Evolutionary conservation across 2,113 vertebrate genomes (phyloP).

Genomic region (Microtus ochrogaster): DNA sequence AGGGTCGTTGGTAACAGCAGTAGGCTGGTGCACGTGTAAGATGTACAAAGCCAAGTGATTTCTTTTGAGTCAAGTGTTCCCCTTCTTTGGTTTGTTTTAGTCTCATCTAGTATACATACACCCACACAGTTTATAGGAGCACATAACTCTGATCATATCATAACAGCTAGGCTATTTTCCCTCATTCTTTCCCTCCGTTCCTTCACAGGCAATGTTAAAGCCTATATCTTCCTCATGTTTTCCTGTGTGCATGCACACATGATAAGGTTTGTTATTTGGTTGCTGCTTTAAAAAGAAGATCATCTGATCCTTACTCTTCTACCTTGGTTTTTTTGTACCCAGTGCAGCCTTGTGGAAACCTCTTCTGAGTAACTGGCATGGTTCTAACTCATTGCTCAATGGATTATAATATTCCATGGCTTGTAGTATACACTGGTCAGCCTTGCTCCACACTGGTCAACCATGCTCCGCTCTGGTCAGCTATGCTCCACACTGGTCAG

Average conservation of each 20-base stretch:
- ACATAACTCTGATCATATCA: not conserved
- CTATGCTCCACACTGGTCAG: no score
- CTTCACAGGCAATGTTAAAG: not conserved
- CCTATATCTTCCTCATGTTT: not conserved
- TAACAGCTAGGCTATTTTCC: not conserved
- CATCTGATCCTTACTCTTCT: not conserved
- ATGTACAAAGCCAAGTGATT: not conserved
- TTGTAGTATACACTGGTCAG: no score
- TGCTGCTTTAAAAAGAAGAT: not conserved
- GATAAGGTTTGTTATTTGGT: not conserved
- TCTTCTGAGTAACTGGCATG: not conserved
- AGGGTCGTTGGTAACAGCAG: accelerated
- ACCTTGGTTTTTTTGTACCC: not conserved
- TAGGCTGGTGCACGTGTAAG: not conserved
- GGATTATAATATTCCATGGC: not conserved
- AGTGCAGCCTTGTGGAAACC: not conserved
- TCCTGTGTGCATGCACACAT: not conserved
- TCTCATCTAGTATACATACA: not conserved
- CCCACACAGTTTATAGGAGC: not conserved
- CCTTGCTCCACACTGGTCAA: no score
- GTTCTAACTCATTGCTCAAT: not conserved
- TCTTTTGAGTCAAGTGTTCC: not conserved
- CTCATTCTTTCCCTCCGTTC: not conserved
- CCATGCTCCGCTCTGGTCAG: no score
- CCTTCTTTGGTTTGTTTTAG: not conserved